phyloP scores from a whole-genome alignment of 2,888 invertebrate species.

The Synanthedon tipuliformis region DNA sequence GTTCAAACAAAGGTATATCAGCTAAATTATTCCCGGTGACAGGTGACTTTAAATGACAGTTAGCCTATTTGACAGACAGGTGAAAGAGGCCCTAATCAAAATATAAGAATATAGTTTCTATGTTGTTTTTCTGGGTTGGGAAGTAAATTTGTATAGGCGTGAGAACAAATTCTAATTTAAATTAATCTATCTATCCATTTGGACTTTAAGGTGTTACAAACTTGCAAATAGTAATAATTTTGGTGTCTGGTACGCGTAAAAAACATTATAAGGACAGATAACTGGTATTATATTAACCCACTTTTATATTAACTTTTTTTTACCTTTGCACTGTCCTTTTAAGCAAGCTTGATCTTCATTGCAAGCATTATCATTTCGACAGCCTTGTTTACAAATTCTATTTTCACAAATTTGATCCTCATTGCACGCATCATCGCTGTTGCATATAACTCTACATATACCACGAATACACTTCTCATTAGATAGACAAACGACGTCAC shows the following conservation, averaged over 20 bases:
- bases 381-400: slow-evolving; percentile 86
- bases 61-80: too few relatives aligned
- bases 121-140: background rate
- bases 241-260: background rate
- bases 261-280: background rate
- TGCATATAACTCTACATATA: slow-evolving; percentile 86
- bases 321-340: slow-evolving; percentile 84
- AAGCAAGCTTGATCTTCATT: slow-evolving; percentile 81
- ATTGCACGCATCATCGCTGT: slow-evolving; percentile 84
- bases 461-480: slow-evolving; percentile 89
- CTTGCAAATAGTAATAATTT: too few relatives aligned
- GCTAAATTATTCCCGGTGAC: too few relatives aligned
- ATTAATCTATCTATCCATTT: too few relatives aligned
- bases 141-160: too few relatives aligned
- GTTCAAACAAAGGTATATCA: too few relatives aligned
- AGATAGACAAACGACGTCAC: slow-evolving; percentile 83
- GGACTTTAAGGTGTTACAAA: too few relatives aligned
- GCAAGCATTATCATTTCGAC: slow-evolving; percentile 86
- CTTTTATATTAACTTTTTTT: slow-evolving; percentile 1
- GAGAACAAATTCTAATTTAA: too few relatives aligned
- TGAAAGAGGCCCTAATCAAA: background rate
- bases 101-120: background rate
- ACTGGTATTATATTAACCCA: background rate
- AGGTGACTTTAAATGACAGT: too few relatives aligned
- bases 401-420: slow-evolving; percentile 88